A percentile compares a stretch with the other conserved stretches of the same genome.
phyloP scores from a whole-genome alignment of 2,113 vertebrate species.

The Anhinga rufa region DNA sequence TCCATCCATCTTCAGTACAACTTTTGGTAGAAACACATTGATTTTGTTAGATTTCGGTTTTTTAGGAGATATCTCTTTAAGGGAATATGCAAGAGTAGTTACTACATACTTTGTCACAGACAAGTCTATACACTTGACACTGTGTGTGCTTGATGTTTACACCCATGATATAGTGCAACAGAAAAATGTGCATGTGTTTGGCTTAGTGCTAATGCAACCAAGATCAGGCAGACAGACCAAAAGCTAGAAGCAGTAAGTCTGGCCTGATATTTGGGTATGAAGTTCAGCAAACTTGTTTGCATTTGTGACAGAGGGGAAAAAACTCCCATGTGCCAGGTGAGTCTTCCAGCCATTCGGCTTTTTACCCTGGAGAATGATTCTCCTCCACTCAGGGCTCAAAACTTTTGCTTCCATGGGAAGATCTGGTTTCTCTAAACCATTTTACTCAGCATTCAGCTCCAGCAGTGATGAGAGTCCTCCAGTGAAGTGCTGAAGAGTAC shows the following conservation, averaged over 20 bases:
- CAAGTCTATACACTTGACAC: not conserved
- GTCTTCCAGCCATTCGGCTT: not conserved
- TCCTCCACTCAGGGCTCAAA: not conserved
- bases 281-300: not conserved
- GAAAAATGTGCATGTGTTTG: not conserved
- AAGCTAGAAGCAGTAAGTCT: not conserved
- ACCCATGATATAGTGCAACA: not conserved
- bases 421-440: not conserved
- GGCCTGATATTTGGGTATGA: not conserved
- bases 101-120: not conserved
- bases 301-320: not conserved
- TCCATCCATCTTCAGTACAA: not conserved
- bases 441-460: not conserved
- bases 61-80: not conserved
- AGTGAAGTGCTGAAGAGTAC: not conserved
- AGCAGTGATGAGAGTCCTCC: not conserved
- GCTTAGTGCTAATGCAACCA: not conserved
- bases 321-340: not conserved
- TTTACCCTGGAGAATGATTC: not conserved
- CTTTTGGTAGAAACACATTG: not conserved
- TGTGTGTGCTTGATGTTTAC: not conserved
- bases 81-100: not conserved
- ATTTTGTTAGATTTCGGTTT: not conserved
- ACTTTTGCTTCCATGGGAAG: not conserved
- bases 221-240: not conserved